These are phyloP conservation scores for Oostethus manadensis DNA, from an alignment of 2,113 vertebrate genomes.

Conservation along the genomic window DNA sequence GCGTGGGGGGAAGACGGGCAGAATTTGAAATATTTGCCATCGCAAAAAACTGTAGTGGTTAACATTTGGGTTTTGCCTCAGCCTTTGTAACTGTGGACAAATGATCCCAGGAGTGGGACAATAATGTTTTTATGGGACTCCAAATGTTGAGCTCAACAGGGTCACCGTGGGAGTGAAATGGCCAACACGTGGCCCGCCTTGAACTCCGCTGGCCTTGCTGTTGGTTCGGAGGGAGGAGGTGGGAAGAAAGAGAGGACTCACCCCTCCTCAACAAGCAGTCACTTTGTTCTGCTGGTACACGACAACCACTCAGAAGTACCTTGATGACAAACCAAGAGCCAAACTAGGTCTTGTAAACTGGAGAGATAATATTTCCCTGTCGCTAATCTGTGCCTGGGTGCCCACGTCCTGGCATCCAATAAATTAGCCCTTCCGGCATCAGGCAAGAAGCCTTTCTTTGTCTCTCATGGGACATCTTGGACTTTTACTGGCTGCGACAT, in stretches of 20 bases:
- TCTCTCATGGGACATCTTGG: slow-evolving; percentile 33
- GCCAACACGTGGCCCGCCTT: slow-evolving; percentile 81
- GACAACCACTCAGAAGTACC: slow-evolving; percentile 75
- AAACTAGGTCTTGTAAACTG: slow-evolving; percentile 74
- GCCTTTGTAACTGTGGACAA: slow-evolving; percentile 78
- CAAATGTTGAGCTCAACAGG: slow-evolving; percentile 84
- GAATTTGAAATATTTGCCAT: slow-evolving; percentile 76
- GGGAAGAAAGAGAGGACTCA: slow-evolving; percentile 59
- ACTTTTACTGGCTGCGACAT: slow-evolving; percentile 38
- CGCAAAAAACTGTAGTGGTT: slow-evolving; percentile 65
- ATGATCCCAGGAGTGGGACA: slow-evolving; percentile 80
- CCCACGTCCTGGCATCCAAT: slow-evolving; percentile 69
- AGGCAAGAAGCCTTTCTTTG: slow-evolving; percentile 69
- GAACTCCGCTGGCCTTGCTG: slow-evolving; percentile 76
- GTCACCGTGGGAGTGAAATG: slow-evolving; percentile 80
- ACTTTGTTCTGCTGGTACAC: slow-evolving; percentile 79
- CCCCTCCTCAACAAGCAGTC: slow-evolving; percentile 70
- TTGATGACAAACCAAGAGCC: slow-evolving; percentile 64
- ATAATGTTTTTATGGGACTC: slow-evolving; percentile 93
- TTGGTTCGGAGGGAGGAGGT: slow-evolving; percentile 51
- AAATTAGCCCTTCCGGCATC: slow-evolving; percentile 66
- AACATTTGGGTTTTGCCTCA: slow-evolving; percentile 77
- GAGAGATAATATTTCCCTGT: slow-evolving; percentile 82
- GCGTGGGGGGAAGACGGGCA: slow-evolving; percentile 44
- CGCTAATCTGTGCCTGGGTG: slow-evolving; percentile 75